Evolutionary conservation across 2,113 vertebrate species (phyloP).

Genomic region (Danionella cerebrum): DNA sequence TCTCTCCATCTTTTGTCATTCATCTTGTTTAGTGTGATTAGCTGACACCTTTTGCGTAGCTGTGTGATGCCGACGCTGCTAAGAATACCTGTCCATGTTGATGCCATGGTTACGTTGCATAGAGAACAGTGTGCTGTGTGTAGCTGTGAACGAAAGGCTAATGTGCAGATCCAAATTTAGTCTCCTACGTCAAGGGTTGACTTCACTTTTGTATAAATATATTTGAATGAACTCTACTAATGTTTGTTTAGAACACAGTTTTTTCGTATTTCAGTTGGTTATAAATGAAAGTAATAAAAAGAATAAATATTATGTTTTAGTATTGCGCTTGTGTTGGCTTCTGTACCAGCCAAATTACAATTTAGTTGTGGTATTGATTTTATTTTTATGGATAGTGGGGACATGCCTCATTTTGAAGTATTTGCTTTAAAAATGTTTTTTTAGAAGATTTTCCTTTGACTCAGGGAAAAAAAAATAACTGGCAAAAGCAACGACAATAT

Average conservation of each 20-base stretch:
- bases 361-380: too few relatives aligned
- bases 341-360: too few relatives aligned
- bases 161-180: slow-evolving; percentile 26
- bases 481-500: too few relatives aligned
- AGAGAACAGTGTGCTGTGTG: slow-evolving; percentile 37
- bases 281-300: too few relatives aligned
- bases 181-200: neutral
- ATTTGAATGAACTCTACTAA: neutral
- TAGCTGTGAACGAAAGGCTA: slow-evolving; percentile 23
- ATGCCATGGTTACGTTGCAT: slow-evolving; percentile 61
- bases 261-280: too few relatives aligned
- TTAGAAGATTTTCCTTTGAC: too few relatives aligned
- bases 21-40: slow-evolving; percentile 16
- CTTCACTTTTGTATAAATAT: neutral
- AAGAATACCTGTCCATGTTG: slow-evolving; percentile 53
- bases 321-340: too few relatives aligned
- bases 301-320: too few relatives aligned
- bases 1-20: slow-evolving; percentile 8
- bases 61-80: slow-evolving; percentile 39
- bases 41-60: slow-evolving; percentile 31
- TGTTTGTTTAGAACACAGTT: neutral
- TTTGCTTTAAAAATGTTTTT: too few relatives aligned
- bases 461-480: too few relatives aligned
- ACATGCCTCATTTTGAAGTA: too few relatives aligned
- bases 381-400: too few relatives aligned